Base-by-base conservation (phyloP, 2,888 invertebrate genomes). In the Drosophila bunnanda region DNA sequence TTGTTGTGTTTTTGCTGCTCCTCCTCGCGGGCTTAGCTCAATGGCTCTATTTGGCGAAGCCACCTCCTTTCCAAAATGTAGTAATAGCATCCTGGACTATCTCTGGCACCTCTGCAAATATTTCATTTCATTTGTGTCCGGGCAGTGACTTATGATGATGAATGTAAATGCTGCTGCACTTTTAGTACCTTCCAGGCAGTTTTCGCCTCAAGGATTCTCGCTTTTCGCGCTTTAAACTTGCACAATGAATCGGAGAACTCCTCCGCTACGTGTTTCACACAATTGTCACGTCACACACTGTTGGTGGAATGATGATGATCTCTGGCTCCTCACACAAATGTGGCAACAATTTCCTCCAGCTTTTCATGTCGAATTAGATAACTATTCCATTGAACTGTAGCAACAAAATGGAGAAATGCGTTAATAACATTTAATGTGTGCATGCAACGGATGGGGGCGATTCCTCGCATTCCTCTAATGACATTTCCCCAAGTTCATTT, bases 91-190 rank as follows among this genome's bases (percentile, higher is more conserved):
- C 78, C 74, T 56, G 78, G 73, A 69, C 69, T 22, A 48, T 50
- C 39, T 52, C 46, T 39, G 38, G 41, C 72, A 48, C 66, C 72
- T 67, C 46, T 52, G 78, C 78, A 90, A 78, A 89, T 84, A 90
- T 90, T 89, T 89, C 89, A 88, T 90, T 89, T 83, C 74, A 84
- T 82, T 82, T 84, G 73, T 84, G 89, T 90, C 88, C 83, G 84
- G 77, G 79, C 88, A 85, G 90, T 91, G 92, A 91, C 91, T 91
- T 91, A 91, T 91, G 92, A 92, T 92, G 91, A 91, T 91, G 90
- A 91, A 91, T 92, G 90, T 81, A 87, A 89, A 84, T 87, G 90
- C 83, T 86, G 89, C 82, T 81, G 55, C 64, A 43, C 43, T 44
- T 70, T 73, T 54, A 15, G 25, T 66, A 73, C 73, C 67, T 75